Percentiles rank a stretch among this genome's conserved stretches.
phyloP scores from a whole-genome alignment of 2,797 vertebrate genomes.

The Lindbergichthys nudifrons region DNA sequence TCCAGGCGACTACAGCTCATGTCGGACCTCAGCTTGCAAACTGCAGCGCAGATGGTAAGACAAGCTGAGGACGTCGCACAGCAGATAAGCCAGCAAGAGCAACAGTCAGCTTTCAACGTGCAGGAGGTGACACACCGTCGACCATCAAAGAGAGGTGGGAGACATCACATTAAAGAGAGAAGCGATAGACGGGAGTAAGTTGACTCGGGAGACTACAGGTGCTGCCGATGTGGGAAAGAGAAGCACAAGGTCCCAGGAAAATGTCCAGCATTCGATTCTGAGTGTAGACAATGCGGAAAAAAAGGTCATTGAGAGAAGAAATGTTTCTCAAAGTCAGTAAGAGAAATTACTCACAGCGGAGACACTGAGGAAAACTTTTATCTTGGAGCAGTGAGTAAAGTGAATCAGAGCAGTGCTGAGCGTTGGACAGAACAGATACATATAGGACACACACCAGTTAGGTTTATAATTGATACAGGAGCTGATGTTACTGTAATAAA shows the following conservation, averaged over 20 bases:
- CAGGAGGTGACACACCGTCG: not conserved
- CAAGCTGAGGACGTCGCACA: not conserved
- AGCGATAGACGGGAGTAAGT: not conserved
- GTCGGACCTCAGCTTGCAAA: not conserved
- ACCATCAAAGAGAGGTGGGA: not conserved
- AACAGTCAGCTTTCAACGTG: not conserved
- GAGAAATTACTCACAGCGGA: not conserved
- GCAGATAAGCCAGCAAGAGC: constrained; percentile 2
- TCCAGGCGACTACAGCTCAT: not conserved
- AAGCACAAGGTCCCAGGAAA: not conserved
- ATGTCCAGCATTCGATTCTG: not conserved
- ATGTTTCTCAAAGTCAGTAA: constrained; percentile 5
- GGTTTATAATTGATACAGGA: too few species aligned
- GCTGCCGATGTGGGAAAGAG: not conserved
- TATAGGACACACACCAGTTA: too few species aligned
- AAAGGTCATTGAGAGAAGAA: constrained; percentile 6
- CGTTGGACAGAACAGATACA: not conserved
- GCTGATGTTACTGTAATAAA: too few species aligned
- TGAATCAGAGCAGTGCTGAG: not conserved
- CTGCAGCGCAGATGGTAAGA: not conserved
- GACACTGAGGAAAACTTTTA: not conserved
- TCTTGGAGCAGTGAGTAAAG: not conserved
- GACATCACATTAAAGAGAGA: not conserved
- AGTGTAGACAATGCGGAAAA: not conserved
- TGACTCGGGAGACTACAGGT: not conserved